These are phyloP conservation scores for Psettodes erumei DNA, from an alignment of 2,113 vertebrate genomes.

Conservation along the genomic window DNA sequence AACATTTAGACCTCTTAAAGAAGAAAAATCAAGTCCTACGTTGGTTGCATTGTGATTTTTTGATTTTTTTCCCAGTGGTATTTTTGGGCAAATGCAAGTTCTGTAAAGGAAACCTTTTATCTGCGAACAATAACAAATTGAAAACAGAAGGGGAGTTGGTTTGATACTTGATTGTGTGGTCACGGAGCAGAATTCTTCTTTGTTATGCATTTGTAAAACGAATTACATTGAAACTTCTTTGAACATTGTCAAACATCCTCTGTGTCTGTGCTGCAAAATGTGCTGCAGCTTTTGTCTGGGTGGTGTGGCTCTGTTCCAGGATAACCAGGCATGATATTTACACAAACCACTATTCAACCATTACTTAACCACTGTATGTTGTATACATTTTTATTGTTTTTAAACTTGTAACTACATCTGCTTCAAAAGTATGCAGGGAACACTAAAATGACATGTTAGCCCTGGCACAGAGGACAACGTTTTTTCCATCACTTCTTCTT, in stretches of 20 bases:
- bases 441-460: not conserved
- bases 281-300: conserved; percentile 49
- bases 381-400: conserved; percentile 39
- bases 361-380: conserved; percentile 41
- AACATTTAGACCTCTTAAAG: conserved; percentile 69
- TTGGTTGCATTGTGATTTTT: conserved; percentile 20
- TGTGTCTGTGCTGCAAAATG: conserved; percentile 43
- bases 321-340: conserved; percentile 61
- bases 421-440: conserved; percentile 31
- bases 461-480: not conserved
- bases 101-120: conserved; percentile 70
- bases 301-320: conserved; percentile 34
- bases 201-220: conserved; percentile 49
- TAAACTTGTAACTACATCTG: conserved; percentile 16
- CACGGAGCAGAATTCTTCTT: conserved; percentile 35
- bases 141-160: conserved; percentile 55
- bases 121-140: conserved; percentile 68
- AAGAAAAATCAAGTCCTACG: conserved; percentile 59
- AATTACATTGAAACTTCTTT: conserved; percentile 26
- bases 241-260: conserved; percentile 48
- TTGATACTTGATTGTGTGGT: conserved; percentile 63
- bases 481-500: no score
- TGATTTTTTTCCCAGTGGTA: conserved; percentile 35
- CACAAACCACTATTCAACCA: conserved; percentile 29
- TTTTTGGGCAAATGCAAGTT: conserved; percentile 59